phyloP scores from a whole-genome alignment of 2,888 invertebrate genomes.

The Ptychoptera contaminata region DNA sequence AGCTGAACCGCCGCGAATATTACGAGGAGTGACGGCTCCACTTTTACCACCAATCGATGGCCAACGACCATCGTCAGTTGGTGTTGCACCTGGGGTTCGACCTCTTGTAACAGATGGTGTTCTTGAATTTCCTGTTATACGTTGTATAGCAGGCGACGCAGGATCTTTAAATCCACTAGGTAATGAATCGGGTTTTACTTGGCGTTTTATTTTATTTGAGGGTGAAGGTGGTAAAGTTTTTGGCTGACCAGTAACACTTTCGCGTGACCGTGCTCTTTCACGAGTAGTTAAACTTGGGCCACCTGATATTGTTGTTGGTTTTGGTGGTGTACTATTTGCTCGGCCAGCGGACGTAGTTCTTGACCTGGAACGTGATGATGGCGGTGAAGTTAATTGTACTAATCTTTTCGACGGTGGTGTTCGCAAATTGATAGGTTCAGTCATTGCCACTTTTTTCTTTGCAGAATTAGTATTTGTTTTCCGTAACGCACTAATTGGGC shows the following conservation, averaged over 20 bases:
- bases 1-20: slow-evolving; percentile 21
- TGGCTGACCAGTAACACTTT: slow-evolving; percentile 37
- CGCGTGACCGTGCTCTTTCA: slow-evolving; percentile 43
- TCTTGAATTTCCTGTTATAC: slow-evolving; percentile 18
- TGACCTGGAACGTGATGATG: neutral
- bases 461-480: slow-evolving; percentile 20
- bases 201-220: slow-evolving; percentile 19
- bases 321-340: slow-evolving; percentile 36
- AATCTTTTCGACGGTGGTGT: slow-evolving; percentile 15
- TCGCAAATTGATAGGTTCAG: slow-evolving; percentile 28
- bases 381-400: slow-evolving; percentile 9
- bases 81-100: slow-evolving; percentile 44
- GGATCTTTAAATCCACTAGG: slow-evolving; percentile 35
- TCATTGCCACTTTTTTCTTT: slow-evolving; percentile 42
- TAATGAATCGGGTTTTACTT: slow-evolving; percentile 33
- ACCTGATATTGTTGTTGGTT: slow-evolving; percentile 34
- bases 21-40: slow-evolving; percentile 12
- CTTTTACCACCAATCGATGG: slow-evolving; percentile 31
- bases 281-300: slow-evolving; percentile 37
- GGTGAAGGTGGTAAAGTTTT: slow-evolving; percentile 31
- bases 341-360: slow-evolving; percentile 29
- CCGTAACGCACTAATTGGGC: slow-evolving; percentile 18
- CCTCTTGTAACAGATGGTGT: slow-evolving; percentile 40
- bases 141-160: slow-evolving; percentile 21
- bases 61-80: slow-evolving; percentile 56